Evolutionary conservation across 2,797 vertebrate species (phyloP).

Genomic region (Etheostoma perlongum): DNA sequence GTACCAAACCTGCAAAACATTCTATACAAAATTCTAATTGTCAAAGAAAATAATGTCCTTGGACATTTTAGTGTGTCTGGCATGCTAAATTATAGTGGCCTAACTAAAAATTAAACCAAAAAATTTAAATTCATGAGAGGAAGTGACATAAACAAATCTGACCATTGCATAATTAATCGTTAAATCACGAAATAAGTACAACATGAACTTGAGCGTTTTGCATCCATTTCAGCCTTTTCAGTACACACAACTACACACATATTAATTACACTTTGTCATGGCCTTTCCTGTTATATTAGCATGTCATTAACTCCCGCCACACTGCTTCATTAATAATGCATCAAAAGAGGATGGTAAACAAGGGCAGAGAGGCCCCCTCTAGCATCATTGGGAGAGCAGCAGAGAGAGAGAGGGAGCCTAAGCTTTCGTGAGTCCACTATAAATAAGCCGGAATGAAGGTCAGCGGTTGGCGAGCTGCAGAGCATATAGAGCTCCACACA

Average conservation of each 20-base stretch:
- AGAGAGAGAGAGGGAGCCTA: constrained; percentile 43
- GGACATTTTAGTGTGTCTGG: neutral
- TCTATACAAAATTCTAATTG: too few species aligned
- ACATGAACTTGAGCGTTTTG: neutral
- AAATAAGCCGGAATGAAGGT: constrained; percentile 82
- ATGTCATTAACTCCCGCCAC: constrained; percentile 39
- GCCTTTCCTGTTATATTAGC: constrained; percentile 30
- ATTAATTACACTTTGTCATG: constrained; percentile 11
- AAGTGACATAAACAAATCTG: neutral
- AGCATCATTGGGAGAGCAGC: constrained; percentile 56
- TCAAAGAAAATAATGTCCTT: too few species aligned
- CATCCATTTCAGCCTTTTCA: neutral
- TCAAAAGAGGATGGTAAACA: constrained; percentile 66
- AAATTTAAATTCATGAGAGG: too few species aligned
- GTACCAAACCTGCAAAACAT: too few species aligned
- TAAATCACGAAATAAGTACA: neutral
- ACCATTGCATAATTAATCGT: neutral
- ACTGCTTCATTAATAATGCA: constrained; percentile 70
- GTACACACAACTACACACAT: neutral
- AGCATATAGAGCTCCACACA: constrained; percentile 14
- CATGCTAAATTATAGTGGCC: neutral
- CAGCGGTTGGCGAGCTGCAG: constrained; percentile 60
- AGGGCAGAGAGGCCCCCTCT: constrained; percentile 62
- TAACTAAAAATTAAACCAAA: neutral
- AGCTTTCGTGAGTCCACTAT: constrained; percentile 77